These are phyloP conservation scores for Blennius ocellaris DNA, from an alignment of 2,113 vertebrate genomes.

Conservation along the genomic window DNA sequence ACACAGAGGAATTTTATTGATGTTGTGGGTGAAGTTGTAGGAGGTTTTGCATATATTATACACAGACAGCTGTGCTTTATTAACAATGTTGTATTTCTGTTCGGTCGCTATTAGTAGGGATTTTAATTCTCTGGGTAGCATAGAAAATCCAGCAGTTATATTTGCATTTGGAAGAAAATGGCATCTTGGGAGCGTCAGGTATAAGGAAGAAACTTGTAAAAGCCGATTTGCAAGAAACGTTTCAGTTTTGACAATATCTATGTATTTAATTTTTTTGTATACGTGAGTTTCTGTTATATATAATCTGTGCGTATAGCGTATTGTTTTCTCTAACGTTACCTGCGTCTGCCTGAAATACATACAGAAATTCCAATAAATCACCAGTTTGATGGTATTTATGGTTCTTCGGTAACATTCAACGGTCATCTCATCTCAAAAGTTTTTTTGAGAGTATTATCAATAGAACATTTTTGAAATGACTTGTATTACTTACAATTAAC, in stretches of 20 bases:
- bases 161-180: neutral
- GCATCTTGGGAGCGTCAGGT: too few relatives aligned
- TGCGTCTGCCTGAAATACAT: too few relatives aligned
- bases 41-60: constrained; percentile 8
- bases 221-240: neutral
- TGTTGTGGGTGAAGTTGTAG: neutral
- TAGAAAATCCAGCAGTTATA: neutral
- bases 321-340: too few relatives aligned
- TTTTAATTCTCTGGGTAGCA: neutral
- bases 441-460: too few relatives aligned
- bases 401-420: too few relatives aligned
- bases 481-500: too few relatives aligned
- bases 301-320: too few relatives aligned
- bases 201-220: neutral
- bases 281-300: neutral
- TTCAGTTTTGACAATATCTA: too few relatives aligned
- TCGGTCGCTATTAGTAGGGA: neutral
- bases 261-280: constrained; percentile 2
- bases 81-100: constrained; percentile 2
- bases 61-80: constrained; percentile 3
- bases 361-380: too few relatives aligned
- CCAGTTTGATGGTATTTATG: too few relatives aligned
- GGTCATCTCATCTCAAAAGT: too few relatives aligned
- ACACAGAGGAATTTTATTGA: neutral
- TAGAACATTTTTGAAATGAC: too few relatives aligned